phyloP scores from a whole-genome alignment of 1,140 invertebrate genomes.

The Heliconius eleuchia region DNA sequence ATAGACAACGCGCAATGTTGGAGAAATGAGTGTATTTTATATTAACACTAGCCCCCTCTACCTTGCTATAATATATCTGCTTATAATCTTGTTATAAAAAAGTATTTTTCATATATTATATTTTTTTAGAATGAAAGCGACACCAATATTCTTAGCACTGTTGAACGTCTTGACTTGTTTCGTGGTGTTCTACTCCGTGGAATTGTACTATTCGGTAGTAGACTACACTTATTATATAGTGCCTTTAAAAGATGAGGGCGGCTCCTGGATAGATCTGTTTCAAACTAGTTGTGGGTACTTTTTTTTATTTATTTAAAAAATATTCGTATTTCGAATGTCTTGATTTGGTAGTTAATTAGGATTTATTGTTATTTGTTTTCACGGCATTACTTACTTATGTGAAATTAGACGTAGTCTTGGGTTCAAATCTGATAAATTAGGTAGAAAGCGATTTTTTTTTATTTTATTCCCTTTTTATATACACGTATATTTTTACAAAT shows the following conservation, averaged over 20 bases:
- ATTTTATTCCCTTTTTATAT: no score
- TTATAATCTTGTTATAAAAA: no score
- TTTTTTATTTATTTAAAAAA: no score
- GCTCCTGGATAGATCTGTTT: conserved; percentile 61
- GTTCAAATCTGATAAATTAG: no score
- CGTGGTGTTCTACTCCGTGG: conserved; percentile 55
- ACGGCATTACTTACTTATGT: no score
- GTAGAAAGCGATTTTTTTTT: no score
- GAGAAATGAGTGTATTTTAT: no score
- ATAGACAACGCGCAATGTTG: no score
- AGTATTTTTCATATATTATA: not conserved
- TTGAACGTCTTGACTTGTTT: conserved; percentile 59
- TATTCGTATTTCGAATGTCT: not conserved
- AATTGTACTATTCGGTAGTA: conserved; percentile 44
- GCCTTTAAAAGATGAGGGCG: conserved; percentile 51
- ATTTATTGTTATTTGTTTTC: not conserved
- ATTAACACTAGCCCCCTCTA: no score
- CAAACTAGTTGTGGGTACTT: conserved; percentile 42
- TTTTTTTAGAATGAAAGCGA: conserved; percentile 52
- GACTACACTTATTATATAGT: conserved; percentile 41
- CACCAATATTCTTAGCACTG: conserved; percentile 56
- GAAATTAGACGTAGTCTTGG: no score
- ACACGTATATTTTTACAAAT: no score
- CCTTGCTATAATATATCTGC: no score
- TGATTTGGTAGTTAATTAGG: not conserved